Evolutionary conservation across 2,113 vertebrate genomes (phyloP).

Genomic region (Ailurus styani): DNA sequence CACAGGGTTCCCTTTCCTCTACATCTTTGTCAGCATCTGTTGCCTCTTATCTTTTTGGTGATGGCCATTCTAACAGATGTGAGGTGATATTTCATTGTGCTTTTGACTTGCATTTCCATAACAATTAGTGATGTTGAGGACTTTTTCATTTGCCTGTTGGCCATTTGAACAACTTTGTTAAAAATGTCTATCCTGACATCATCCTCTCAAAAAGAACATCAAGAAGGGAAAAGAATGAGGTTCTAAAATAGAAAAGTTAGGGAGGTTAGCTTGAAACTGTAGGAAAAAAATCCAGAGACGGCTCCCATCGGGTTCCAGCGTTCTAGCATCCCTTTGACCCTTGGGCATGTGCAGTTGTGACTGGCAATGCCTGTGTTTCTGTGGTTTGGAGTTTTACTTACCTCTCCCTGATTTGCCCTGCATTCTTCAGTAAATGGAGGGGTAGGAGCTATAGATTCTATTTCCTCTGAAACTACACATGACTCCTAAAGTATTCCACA

Average conservation of each 20-base stretch:
- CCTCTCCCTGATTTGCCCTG: neutral
- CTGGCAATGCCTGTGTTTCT: neutral
- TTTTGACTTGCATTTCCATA: neutral
- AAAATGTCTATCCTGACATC: neutral
- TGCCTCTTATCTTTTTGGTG: neutral
- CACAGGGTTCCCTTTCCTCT: neutral
- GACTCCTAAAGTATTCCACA: neutral
- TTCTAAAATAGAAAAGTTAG: neutral
- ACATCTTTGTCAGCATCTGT: neutral
- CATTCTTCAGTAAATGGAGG: neutral
- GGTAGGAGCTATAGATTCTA: neutral
- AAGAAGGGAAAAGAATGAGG: neutral
- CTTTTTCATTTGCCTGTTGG: neutral
- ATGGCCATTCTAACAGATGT: neutral
- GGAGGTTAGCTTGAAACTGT: neutral
- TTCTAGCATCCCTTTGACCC: neutral
- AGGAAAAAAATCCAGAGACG: neutral
- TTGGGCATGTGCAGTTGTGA: neutral
- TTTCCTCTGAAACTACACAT: neutral
- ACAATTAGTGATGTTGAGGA: neutral
- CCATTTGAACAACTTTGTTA: neutral
- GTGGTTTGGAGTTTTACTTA: neutral
- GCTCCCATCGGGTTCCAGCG: neutral
- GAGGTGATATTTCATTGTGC: neutral
- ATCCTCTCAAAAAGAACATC: neutral